phyloP scores from a whole-genome alignment of 2,113 vertebrate genomes.

The Zeus faber region DNA sequence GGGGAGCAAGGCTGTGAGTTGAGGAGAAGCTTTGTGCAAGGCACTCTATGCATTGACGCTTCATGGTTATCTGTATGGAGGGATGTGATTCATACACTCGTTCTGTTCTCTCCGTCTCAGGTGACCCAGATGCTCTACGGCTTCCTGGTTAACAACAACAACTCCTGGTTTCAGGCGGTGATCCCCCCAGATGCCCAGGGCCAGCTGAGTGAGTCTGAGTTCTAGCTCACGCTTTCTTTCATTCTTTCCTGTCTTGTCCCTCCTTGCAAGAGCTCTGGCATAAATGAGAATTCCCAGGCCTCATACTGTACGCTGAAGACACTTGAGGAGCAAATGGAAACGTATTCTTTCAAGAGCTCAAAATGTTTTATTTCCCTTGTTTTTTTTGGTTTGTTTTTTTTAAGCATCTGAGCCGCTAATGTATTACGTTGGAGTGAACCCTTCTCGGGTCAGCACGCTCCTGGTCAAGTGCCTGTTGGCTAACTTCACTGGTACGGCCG shows the following conservation, averaged over 20 bases:
- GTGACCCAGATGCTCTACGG: conserved; percentile 86
- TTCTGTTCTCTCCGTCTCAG: conserved; percentile 62
- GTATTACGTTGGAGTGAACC: conserved; percentile 81
- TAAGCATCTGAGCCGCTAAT: conserved; percentile 77
- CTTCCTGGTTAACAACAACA: conserved; percentile 86
- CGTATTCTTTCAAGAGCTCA: no score
- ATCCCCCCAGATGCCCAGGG: conserved; percentile 69
- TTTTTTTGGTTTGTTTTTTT: conserved; percentile 4
- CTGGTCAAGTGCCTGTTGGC: conserved; percentile 83
- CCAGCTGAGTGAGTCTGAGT: conserved; percentile 69
- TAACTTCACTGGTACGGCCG: conserved; percentile 81
- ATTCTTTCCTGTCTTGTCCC: no score
- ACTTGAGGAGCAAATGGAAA: no score
- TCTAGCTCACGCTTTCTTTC: background rate
- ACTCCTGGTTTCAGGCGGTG: conserved; percentile 88
- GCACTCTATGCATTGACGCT: no score
- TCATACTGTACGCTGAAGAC: no score
- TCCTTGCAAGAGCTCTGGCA: no score
- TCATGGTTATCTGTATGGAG: no score
- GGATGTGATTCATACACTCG: no score
- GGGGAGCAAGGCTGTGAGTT: no score
- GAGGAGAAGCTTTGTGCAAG: no score
- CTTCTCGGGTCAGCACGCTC: conserved; percentile 56
- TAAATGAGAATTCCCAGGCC: no score
- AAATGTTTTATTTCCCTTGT: no score